Evolutionary conservation across 53 echinoderm and acorn worm genomes (phyloP).

Genomic region (Antedon mediterranea): DNA sequence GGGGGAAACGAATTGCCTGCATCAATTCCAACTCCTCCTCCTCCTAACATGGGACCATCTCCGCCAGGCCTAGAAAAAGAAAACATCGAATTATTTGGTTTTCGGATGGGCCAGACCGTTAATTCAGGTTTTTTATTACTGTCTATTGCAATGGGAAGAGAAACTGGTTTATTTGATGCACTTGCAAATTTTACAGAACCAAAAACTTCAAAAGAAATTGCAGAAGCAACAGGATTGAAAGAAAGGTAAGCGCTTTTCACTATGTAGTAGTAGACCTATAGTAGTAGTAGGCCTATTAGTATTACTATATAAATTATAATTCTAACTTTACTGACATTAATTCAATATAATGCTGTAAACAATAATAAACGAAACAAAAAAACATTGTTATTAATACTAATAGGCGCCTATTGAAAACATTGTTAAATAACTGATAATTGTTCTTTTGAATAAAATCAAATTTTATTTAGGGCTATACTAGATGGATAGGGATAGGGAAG

Average conservation of each 20-base stretch:
- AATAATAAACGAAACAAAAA: too few relatives aligned
- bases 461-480: too few relatives aligned
- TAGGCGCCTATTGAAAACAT: too few relatives aligned
- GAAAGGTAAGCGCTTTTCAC: constrained; percentile 47
- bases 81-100: constrained; percentile 42
- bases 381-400: too few relatives aligned
- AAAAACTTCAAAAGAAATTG: constrained; percentile 87
- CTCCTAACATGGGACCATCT: not conserved
- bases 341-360: too few relatives aligned
- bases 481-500: too few relatives aligned
- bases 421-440: too few relatives aligned
- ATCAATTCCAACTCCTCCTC: not conserved
- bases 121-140: constrained; percentile 63
- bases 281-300: too few relatives aligned
- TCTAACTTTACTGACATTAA: too few relatives aligned
- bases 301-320: too few relatives aligned
- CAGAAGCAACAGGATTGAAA: constrained; percentile 77
- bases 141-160: constrained; percentile 67
- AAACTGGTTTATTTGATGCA: constrained; percentile 65
- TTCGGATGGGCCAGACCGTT: constrained; percentile 75
- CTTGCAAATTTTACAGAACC: constrained; percentile 52
- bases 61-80: constrained; percentile 13
- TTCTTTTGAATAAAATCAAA: too few relatives aligned
- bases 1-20: not conserved
- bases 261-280: too few relatives aligned